Evolutionary conservation across 2,797 vertebrate species (phyloP).

Genomic region (Cichlasoma orientale): DNA sequence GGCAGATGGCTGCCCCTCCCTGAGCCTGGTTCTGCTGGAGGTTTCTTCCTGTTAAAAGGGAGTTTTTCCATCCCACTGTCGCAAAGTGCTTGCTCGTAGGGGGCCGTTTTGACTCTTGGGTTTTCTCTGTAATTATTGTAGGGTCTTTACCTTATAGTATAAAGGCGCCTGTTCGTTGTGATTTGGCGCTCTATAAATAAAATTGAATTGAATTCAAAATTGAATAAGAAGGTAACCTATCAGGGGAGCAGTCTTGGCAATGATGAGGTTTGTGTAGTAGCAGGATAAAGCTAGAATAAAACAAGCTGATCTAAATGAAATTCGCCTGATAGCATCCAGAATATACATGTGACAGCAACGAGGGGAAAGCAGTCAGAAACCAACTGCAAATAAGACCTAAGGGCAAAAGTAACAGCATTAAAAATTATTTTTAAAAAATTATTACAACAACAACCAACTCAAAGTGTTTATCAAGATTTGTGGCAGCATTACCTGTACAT

Average conservation of each 20-base stretch:
- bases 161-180: no score
- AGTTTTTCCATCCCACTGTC: no score
- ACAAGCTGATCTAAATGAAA: background rate
- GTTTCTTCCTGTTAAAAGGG: no score
- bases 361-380: background rate
- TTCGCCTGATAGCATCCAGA: rapidly evolving
- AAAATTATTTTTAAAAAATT: background rate
- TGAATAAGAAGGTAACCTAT: background rate
- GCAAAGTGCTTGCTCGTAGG: no score
- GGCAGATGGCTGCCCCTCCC: no score
- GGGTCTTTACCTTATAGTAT: no score
- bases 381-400: background rate
- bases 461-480: background rate
- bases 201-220: no score
- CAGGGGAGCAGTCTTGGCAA: background rate
- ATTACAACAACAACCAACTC: background rate
- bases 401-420: background rate
- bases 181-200: no score
- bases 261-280: background rate
- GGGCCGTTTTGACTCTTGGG: no score
- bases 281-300: background rate
- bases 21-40: no score
- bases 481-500: background rate
- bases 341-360: background rate
- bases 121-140: no score